phyloP scores from a whole-genome alignment of 2,888 invertebrate genomes.

The Mesochorus sp. region DNA sequence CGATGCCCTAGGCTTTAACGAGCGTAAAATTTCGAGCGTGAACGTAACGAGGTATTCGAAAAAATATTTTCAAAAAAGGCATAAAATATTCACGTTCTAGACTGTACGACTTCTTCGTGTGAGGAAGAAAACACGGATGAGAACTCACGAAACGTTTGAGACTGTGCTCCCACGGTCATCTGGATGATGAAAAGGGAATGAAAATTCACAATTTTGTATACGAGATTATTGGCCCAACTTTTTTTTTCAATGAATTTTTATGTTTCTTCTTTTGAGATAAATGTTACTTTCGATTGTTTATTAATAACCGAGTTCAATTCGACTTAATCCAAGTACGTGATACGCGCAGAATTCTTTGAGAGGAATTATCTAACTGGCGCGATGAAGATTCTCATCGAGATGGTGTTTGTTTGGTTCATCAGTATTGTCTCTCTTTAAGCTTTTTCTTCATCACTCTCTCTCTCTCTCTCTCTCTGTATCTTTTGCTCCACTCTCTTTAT shows the following conservation, averaged over 20 bases:
- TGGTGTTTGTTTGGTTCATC: slow-evolving; percentile 51
- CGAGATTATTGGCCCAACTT: slow-evolving; percentile 37
- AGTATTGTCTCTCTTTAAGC: slow-evolving; percentile 58
- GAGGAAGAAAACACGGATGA: neutral
- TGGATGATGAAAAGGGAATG: neutral
- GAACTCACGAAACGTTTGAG: slow-evolving; percentile 33
- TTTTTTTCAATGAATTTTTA: slow-evolving; percentile 31
- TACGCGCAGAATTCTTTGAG: neutral
- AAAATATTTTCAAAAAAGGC: neutral
- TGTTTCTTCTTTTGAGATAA: neutral
- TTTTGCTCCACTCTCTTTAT: neutral
- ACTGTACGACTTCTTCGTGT: neutral
- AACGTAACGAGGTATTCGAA: neutral
- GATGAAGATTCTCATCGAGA: slow-evolving; percentile 15
- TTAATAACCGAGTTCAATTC: no score
- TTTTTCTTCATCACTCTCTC: slow-evolving; percentile 23
- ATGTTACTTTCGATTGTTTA: no score
- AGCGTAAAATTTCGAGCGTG: slow-evolving; percentile 3
- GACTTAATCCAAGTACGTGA: neutral
- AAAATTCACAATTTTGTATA: slow-evolving; percentile 42
- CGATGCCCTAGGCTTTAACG: slow-evolving; percentile 53
- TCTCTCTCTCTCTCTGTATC: slow-evolving; percentile 11
- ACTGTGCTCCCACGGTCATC: slow-evolving; percentile 3
- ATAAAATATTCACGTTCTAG: no score
- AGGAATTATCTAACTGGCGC: no score